Conservation (phyloP, 2,113 vertebrate species). For the Pseudorasbora parva region DNA sequence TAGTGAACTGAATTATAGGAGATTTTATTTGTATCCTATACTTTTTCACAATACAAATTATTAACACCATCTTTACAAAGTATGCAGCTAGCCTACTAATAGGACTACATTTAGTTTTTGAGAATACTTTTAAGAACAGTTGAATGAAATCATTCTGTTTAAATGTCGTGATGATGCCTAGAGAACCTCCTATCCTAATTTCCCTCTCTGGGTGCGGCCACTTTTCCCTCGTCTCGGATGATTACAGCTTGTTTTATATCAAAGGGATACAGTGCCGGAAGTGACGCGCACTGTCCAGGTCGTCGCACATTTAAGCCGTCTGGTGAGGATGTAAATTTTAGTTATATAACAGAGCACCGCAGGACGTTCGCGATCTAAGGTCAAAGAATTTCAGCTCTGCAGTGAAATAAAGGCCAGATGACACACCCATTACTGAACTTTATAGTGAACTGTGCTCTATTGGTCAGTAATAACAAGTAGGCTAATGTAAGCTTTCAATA, state of each 20-base stretch:
- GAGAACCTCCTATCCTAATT: background rate
- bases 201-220: background rate
- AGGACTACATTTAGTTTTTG: background rate
- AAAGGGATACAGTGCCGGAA: constrained; percentile 60
- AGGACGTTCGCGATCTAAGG: constrained; percentile 55
- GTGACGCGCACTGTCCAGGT: constrained; percentile 61
- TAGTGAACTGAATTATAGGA: background rate
- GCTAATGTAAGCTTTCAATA: background rate
- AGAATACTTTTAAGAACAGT: background rate
- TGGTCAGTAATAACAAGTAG: background rate
- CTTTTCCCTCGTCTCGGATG: constrained; percentile 45
- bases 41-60: background rate
- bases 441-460: background rate
- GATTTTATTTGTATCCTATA: background rate
- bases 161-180: background rate
- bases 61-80: background rate
- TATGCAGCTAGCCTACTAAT: no score
- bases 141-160: background rate
- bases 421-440: constrained; percentile 4
- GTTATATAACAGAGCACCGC: constrained; percentile 65
- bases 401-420: background rate
- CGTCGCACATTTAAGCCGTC: constrained; percentile 66
- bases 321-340: constrained; percentile 71
- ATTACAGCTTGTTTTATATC: constrained; percentile 61
- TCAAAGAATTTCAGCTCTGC: constrained; percentile 55